Conservation (phyloP, 2,797 vertebrate species). For the Astyanax mexicanus region DNA sequence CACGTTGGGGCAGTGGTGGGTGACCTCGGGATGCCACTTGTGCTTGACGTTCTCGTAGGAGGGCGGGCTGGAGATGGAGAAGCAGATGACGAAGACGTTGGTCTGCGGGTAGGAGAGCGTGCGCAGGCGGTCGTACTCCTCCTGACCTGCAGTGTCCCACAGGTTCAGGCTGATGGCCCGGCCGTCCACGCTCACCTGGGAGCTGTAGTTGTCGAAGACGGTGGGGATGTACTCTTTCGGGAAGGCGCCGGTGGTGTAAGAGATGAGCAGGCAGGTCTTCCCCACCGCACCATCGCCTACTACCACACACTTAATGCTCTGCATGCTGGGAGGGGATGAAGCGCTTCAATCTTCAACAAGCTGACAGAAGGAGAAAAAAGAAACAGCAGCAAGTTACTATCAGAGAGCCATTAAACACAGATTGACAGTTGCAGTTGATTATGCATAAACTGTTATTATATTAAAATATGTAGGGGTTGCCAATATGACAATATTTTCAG, state of each 20-base stretch:
- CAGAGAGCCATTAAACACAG: too few species aligned
- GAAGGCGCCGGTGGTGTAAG: conserved; percentile 91
- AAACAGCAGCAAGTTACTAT: not conserved
- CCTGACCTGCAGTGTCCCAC: conserved; percentile 87
- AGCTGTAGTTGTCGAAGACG: conserved; percentile 93
- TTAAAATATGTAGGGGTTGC: too few species aligned
- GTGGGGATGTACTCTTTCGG: conserved; percentile 92
- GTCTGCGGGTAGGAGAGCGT: conserved; percentile 84
- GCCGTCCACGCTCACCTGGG: conserved; percentile 83
- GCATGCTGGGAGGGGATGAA: conserved; percentile 75
- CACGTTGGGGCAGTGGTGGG: conserved; percentile 88
- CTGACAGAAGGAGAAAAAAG: conserved; percentile 29
- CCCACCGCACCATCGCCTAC: conserved; percentile 91
- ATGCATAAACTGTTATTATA: too few species aligned
- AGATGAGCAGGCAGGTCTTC: conserved; percentile 93
- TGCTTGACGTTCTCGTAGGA: conserved; percentile 81
- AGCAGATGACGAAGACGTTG: conserved; percentile 85
- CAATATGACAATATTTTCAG: too few species aligned
- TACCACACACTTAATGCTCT: conserved; percentile 92
- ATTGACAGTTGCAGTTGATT: too few species aligned
- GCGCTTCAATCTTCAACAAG: conserved; percentile 53
- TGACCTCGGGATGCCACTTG: conserved; percentile 86
- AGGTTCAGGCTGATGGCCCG: conserved; percentile 82
- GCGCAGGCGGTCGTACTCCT: conserved; percentile 82
- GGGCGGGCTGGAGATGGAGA: conserved; percentile 82